Evolutionary conservation across 2,888 invertebrate genomes (phyloP).

Genomic region (Yponomeuta sedellus): DNA sequence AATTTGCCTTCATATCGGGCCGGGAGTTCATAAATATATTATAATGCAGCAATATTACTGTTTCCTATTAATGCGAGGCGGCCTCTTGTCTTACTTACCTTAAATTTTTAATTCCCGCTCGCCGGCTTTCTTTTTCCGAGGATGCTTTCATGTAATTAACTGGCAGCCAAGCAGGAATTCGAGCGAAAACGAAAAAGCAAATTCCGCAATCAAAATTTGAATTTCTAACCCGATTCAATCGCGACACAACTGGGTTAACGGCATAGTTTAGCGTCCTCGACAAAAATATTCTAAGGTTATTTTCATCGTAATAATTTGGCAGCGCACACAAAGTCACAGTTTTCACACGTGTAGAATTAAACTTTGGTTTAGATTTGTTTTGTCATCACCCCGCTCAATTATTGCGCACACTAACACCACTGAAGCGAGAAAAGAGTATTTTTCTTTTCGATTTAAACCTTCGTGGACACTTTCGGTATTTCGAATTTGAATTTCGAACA

Average conservation of each 20-base stretch:
- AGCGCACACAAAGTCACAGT: conserved; percentile 31
- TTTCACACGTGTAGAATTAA: conserved; percentile 8
- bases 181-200: background rate
- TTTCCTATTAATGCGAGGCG: background rate
- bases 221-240: background rate
- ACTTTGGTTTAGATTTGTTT: background rate
- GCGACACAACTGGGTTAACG: conserved; percentile 17
- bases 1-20: background rate
- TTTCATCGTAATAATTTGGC: conserved; percentile 42
- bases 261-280: conserved; percentile 36
- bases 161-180: background rate
- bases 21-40: background rate
- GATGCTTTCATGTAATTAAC: background rate
- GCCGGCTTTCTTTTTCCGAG: background rate
- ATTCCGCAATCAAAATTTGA: background rate
- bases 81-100: background rate
- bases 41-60: background rate
- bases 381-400: background rate
- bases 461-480: conserved; percentile 5
- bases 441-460: background rate
- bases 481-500: conserved; percentile 9
- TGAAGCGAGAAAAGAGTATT: background rate
- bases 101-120: background rate
- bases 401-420: background rate
- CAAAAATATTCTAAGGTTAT: conserved; percentile 44